These are phyloP conservation scores for Dasypolia templi DNA, from an alignment of 2,888 invertebrate species.

Conservation along the genomic window DNA sequence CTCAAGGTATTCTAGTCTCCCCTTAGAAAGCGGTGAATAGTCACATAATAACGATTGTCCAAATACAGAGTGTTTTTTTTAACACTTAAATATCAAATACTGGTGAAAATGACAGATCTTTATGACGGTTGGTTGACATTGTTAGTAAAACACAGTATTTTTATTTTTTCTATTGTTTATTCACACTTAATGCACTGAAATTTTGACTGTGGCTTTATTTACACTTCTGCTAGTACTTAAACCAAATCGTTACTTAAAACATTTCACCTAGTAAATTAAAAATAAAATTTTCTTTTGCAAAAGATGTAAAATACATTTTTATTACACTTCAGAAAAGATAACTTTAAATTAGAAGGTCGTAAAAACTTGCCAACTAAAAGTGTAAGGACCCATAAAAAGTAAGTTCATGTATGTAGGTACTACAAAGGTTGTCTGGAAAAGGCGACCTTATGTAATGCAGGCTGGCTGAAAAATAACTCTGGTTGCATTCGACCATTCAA, in stretches of 20 bases:
- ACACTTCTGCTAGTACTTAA: background rate
- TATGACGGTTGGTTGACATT: too few relatives aligned
- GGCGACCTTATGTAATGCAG: too few relatives aligned
- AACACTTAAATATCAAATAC: background rate
- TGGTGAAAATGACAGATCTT: too few relatives aligned
- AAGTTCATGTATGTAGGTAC: background rate
- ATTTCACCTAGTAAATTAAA: background rate
- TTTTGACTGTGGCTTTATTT: too few relatives aligned
- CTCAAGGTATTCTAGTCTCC: too few relatives aligned
- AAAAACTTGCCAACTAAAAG: constrained; percentile 21
- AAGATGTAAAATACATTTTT: constrained; percentile 13
- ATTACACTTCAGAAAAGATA: constrained; percentile 45
- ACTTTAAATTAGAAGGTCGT: constrained; percentile 25
- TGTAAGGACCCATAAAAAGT: constrained; percentile 8
- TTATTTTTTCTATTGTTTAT: too few relatives aligned
- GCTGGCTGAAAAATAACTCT: too few relatives aligned
- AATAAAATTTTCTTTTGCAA: background rate
- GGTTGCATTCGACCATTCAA: too few relatives aligned
- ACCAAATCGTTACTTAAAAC: background rate
- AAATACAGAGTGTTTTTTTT: background rate
- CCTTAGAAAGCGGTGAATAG: background rate
- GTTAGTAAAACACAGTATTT: too few relatives aligned
- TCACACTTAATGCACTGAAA: background rate
- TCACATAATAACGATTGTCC: background rate
- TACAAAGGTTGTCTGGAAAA: too few relatives aligned